Conservation (phyloP, 1,140 invertebrate genomes). For the Luehdorfia chinensis region DNA sequence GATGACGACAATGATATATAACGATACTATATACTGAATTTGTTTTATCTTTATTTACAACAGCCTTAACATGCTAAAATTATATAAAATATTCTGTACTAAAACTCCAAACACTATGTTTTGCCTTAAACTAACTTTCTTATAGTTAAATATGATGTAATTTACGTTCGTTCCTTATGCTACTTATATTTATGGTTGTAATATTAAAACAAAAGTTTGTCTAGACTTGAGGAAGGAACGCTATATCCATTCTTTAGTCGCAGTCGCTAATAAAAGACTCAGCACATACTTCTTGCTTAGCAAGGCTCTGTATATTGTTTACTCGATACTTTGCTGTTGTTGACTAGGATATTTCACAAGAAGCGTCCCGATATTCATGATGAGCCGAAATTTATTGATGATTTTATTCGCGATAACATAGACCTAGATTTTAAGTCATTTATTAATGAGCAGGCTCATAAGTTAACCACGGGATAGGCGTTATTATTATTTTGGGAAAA, state of each 20-base stretch:
- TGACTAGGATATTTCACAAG: slow-evolving; percentile 9
- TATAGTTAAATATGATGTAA: slow-evolving; percentile 11
- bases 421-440: too few species aligned
- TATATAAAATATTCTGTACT: too few species aligned
- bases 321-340: slow-evolving; percentile 1
- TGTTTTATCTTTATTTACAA: too few species aligned
- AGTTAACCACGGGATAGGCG: too few species aligned
- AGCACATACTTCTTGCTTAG: slow-evolving; percentile 1
- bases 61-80: too few species aligned
- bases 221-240: slow-evolving; percentile 3
- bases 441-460: too few species aligned
- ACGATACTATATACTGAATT: too few species aligned
- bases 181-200: slow-evolving; percentile 2
- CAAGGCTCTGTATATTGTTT: slow-evolving; percentile 7
- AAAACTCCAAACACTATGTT: too few species aligned
- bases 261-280: slow-evolving; percentile 5
- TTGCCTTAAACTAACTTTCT: too few species aligned
- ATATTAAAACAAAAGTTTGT: slow-evolving; percentile 14
- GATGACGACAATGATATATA: too few species aligned
- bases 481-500: too few species aligned
- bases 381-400: slow-evolving; percentile 2
- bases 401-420: slow-evolving; percentile 7
- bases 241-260: slow-evolving; percentile 8
- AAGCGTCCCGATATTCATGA: neutral
- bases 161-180: slow-evolving; percentile 6